These are phyloP conservation scores for Xenopus tropicalis DNA, from an alignment of 2,113 vertebrate genomes.

Conservation along the genomic window DNA sequence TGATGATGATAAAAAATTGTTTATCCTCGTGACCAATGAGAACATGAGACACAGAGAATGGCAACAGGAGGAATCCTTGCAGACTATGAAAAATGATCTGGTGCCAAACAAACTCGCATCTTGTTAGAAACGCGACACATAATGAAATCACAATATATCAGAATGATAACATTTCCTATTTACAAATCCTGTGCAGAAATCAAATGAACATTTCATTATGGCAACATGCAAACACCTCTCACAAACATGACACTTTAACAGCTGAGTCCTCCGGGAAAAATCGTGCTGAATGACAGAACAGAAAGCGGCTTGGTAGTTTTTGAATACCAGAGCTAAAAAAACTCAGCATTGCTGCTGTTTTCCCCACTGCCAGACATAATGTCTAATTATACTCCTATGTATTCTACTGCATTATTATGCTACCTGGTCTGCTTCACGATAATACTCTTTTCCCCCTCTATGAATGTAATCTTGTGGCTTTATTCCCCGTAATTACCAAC, in stretches of 20 bases:
- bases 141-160: conserved; percentile 16
- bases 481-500: conserved; percentile 36
- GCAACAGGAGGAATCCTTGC: not conserved
- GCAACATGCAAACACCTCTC: conserved; percentile 30
- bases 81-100: not conserved
- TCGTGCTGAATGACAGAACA: conserved; percentile 28
- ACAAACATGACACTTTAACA: conserved; percentile 42
- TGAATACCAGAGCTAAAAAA: conserved; percentile 26
- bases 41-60: too few relatives aligned
- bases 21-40: too few relatives aligned
- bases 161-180: conserved; percentile 32
- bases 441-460: conserved; percentile 6
- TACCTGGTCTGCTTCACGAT: conserved; percentile 12
- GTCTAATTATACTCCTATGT: conserved; percentile 30
- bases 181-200: conserved; percentile 36
- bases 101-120: not conserved
- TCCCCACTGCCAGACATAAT: conserved; percentile 25
- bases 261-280: conserved; percentile 27
- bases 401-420: conserved; percentile 18
- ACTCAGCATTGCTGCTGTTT: conserved; percentile 9
- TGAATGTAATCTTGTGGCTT: conserved; percentile 17
- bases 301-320: conserved; percentile 23
- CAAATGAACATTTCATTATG: conserved; percentile 39
- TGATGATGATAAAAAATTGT: too few relatives aligned
- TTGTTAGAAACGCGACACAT: conserved; percentile 1